Conservation (phyloP, 2,797 vertebrate species). For the Rhyacichthys aspro region DNA sequence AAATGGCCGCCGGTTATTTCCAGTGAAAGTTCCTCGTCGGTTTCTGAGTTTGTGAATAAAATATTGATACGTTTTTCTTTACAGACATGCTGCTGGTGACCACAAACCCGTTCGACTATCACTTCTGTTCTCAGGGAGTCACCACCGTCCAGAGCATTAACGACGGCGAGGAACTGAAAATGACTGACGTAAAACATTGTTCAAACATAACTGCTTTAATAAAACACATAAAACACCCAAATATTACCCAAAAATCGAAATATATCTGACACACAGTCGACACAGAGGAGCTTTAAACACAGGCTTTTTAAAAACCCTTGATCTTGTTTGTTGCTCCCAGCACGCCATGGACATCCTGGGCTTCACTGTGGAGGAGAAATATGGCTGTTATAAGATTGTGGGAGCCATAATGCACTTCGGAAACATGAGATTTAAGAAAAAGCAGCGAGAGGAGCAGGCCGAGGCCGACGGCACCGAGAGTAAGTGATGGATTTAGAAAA, state of each 20-base stretch:
- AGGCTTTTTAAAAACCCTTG: too few relatives aligned
- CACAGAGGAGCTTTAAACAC: too few relatives aligned
- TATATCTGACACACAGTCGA: constrained; percentile 54
- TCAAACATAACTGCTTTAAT: too few relatives aligned
- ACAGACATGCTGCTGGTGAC: constrained; percentile 94
- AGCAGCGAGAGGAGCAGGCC: constrained; percentile 92
- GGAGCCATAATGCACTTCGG: constrained; percentile 95
- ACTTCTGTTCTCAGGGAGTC: constrained; percentile 95
- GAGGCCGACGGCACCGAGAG: constrained; percentile 93
- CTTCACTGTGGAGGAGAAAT: constrained; percentile 89
- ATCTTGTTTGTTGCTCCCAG: constrained; percentile 57
- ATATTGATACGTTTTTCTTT: not conserved
- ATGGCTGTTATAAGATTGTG: constrained; percentile 92
- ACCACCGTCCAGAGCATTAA: constrained; percentile 91
- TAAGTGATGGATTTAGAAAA: constrained; percentile 57
- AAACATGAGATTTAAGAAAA: constrained; percentile 98
- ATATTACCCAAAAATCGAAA: constrained; percentile 75
- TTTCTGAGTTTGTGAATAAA: too few relatives aligned
- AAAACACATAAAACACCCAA: constrained; percentile 71
- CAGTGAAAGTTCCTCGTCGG: too few relatives aligned
- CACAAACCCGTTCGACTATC: constrained; percentile 94
- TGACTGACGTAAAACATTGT: constrained; percentile 84
- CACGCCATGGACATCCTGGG: constrained; percentile 94
- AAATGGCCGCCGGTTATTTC: too few relatives aligned
- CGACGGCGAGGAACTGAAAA: constrained; percentile 89